phyloP scores from a whole-genome alignment of 2,113 vertebrate genomes.

The Motacilla tschutschensis region DNA sequence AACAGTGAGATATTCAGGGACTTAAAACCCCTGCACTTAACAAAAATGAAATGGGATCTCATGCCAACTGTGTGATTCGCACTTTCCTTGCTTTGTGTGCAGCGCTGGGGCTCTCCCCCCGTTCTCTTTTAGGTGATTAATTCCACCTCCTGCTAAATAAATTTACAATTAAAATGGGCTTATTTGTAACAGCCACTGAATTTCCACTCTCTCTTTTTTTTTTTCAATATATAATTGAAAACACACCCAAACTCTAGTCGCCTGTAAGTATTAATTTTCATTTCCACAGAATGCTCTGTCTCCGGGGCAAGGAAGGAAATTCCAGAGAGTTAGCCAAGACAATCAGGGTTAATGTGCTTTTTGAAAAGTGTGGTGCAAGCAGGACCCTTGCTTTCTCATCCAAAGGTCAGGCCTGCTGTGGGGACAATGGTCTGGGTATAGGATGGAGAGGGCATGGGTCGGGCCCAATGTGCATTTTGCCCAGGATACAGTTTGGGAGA shows the following conservation, averaged over 20 bases:
- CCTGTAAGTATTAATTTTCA: conserved; percentile 69
- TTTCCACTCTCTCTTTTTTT: not conserved
- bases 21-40: conserved; percentile 50
- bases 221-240: conserved; percentile 58
- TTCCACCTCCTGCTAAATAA: conserved; percentile 54
- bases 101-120: not conserved
- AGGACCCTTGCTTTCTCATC: conserved; percentile 22
- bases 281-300: conserved; percentile 61
- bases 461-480: not conserved
- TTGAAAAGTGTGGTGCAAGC: conserved; percentile 41
- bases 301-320: conserved; percentile 69
- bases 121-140: conserved; percentile 16
- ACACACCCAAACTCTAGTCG: conserved; percentile 45
- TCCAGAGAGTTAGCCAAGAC: conserved; percentile 66
- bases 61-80: conserved; percentile 40
- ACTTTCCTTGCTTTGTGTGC: not conserved
- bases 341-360: conserved; percentile 63
- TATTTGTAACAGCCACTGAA: conserved; percentile 57
- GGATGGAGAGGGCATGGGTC: not conserved
- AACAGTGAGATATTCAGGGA: conserved; percentile 58
- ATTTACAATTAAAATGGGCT: conserved; percentile 55
- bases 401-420: not conserved
- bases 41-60: conserved; percentile 55
- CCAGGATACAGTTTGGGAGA: not conserved
- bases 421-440: not conserved